These are phyloP conservation scores for Poecile atricapillus DNA, from an alignment of 2,113 vertebrate genomes.

Conservation along the genomic window DNA sequence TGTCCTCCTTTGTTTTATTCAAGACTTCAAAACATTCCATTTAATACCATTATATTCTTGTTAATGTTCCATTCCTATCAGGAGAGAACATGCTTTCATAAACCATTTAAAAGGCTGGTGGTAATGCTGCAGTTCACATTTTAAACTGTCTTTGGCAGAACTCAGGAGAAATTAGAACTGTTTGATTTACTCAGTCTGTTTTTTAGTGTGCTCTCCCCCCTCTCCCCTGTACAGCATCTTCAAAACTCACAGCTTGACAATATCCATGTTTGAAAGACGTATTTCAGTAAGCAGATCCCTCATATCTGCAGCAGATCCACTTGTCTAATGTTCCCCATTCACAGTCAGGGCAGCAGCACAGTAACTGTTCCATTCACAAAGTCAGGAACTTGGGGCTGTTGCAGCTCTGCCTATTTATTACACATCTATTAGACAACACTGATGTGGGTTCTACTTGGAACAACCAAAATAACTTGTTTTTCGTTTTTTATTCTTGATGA, in stretches of 20 bases:
- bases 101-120: slow-evolving; percentile 32
- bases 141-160: slow-evolving; percentile 28
- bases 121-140: slow-evolving; percentile 27
- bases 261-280: not conserved
- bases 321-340: not conserved
- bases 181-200: slow-evolving; percentile 1
- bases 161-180: slow-evolving; percentile 28
- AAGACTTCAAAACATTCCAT: slow-evolving; percentile 5
- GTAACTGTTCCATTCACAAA: not conserved
- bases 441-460: not conserved
- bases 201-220: not conserved
- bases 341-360: not conserved
- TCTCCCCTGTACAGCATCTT: not conserved
- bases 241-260: not conserved
- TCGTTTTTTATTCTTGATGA: not conserved
- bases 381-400: not conserved
- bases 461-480: not conserved
- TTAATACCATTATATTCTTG: slow-evolving; percentile 16
- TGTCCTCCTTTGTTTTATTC: slow-evolving; percentile 4
- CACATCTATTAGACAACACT: not conserved
- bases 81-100: slow-evolving; percentile 8
- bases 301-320: not conserved
- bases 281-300: not conserved
- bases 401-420: not conserved
- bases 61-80: slow-evolving; percentile 11